Evolutionary conservation across 2,888 invertebrate genomes (phyloP), one percentile per base, ranked within the genome.

Genomic region (Cynaeus angustus): DNA sequence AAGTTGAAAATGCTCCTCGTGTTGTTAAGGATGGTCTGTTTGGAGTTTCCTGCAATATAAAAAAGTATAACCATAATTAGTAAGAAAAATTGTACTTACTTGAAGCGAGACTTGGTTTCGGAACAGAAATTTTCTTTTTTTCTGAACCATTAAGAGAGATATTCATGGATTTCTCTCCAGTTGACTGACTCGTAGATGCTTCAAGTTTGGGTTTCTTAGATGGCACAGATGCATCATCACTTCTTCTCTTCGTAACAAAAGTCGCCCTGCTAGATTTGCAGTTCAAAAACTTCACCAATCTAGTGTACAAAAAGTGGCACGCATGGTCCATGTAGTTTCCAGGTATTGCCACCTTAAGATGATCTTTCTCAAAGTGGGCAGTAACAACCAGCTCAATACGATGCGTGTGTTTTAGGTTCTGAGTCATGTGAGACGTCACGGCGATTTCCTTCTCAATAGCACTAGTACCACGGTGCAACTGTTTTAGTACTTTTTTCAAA

Each of bases 61-160:
- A 91, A 93, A 37, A 94, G 85, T 9, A 91, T 85, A 79, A 94
- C 81, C 83, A 92, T 86, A 0, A n/a, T n/a, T n/a, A n/a, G n/a
- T n/a, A n/a, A n/a, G n/a, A n/a, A n/a, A n/a, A n/a, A n/a, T 21
- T 4, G 21, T 21, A 21, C 21, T 21, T 21, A 21, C 21, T 21
- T 21, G 21, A 4, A 3, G 21, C 21, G 4, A 4, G 21, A 21
- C 2, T 21, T 21, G 4, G 21, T 21, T 4, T 4, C 4, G 21
- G 21, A 4, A 21, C 21, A 21, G 21, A 21, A 21, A 21, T n/a
- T n/a, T n/a, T n/a, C n/a, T n/a, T n/a, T n/a, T n/a, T n/a, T n/a
- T n/a, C n/a, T n/a, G n/a, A n/a, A n/a, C n/a, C n/a, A n/a, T n/a
- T n/a, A n/a, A n/a, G n/a, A n/a, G n/a, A n/a, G n/a, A n/a, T n/a